Percentiles rank a stretch among this genome's conserved stretches.
These are phyloP conservation scores for Sebastes kiyomatsui DNA, from an alignment of 2,797 vertebrate genomes.

Conservation along the genomic window DNA sequence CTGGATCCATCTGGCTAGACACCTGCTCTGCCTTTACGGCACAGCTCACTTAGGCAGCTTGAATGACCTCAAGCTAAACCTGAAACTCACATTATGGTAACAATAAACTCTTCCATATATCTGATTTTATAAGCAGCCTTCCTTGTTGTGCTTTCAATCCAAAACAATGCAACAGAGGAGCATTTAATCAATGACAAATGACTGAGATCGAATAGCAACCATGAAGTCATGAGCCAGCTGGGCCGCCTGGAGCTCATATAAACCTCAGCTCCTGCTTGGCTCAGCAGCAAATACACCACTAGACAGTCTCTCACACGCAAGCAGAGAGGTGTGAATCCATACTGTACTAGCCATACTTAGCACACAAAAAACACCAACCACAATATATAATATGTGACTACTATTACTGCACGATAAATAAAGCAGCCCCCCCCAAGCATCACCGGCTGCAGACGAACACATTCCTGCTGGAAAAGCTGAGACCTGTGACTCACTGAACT, in stretches of 20 bases:
- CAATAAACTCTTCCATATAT: not conserved
- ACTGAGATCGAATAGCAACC: not conserved
- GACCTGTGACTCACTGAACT: slow-evolving; percentile 47
- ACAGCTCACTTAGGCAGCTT: not conserved
- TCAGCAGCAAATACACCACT: not conserved
- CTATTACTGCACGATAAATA: not conserved
- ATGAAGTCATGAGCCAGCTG: not conserved
- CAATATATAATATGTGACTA: not conserved
- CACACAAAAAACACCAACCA: not conserved
- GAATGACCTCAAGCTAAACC: slow-evolving; percentile 29
- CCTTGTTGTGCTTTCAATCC: not conserved
- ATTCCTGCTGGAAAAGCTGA: slow-evolving; percentile 35
- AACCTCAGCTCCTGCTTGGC: slow-evolving; percentile 1
- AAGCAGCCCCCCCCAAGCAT: not conserved
- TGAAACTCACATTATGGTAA: not conserved
- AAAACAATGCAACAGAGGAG: not conserved
- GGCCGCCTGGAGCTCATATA: not conserved
- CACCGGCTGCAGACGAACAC: slow-evolving; percentile 11
- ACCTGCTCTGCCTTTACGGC: slow-evolving; percentile 57
- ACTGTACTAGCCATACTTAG: not conserved
- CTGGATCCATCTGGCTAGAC: slow-evolving; percentile 64
- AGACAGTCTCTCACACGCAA: not conserved
- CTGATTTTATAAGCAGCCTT: not conserved
- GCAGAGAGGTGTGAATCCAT: not conserved
- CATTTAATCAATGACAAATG: slow-evolving; percentile 1